Evolutionary conservation across 2,113 vertebrate genomes (phyloP).

Genomic region (Dolichotis patagonum): DNA sequence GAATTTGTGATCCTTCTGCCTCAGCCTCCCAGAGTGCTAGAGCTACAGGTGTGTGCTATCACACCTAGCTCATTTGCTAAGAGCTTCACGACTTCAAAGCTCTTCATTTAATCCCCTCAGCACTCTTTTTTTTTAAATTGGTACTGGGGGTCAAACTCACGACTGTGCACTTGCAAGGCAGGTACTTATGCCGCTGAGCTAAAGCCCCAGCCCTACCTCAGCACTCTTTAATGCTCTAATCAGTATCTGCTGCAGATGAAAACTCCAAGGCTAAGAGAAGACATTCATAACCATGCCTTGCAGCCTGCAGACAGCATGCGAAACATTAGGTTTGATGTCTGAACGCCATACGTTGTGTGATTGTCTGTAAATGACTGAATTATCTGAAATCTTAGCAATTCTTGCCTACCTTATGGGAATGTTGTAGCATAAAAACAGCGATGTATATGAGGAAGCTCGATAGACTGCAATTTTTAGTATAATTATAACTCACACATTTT

Average conservation of each 20-base stretch:
- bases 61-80: not conserved
- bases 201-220: too few species aligned
- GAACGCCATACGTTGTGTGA: not conserved
- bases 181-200: too few species aligned
- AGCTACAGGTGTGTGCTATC: not conserved
- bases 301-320: not conserved
- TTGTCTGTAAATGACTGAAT: not conserved
- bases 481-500: not conserved
- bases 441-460: not conserved
- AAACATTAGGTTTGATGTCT: not conserved
- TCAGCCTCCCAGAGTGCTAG: not conserved
- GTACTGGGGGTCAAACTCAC: too few species aligned
- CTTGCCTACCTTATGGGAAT: not conserved
- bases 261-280: not conserved
- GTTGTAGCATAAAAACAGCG: not conserved
- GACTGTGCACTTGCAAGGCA: too few species aligned
- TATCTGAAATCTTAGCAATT: not conserved
- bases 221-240: not conserved
- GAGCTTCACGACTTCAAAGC: not conserved
- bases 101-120: not conserved
- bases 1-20: not conserved
- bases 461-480: not conserved
- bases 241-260: not conserved
- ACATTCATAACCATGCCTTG: not conserved
- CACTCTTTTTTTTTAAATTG: too few species aligned